Percentiles rank a stretch among this genome's conserved stretches.
Conservation (phyloP, 2,113 vertebrate species). For the Tringa solitaria region DNA sequence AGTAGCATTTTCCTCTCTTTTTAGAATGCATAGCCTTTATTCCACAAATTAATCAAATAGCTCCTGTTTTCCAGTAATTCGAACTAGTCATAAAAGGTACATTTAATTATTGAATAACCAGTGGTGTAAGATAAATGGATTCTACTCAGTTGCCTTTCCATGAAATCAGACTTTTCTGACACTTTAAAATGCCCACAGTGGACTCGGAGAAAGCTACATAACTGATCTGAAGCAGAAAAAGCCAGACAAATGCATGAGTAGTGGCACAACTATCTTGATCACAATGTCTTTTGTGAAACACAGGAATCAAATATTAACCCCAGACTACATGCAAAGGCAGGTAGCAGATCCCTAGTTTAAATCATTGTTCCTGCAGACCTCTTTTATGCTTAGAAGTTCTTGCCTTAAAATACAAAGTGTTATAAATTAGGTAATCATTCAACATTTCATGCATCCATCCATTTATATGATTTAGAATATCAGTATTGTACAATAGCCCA, state of each 20-base stretch:
- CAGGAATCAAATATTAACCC: not conserved
- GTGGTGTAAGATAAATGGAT: slow-evolving; percentile 14
- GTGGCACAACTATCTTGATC: not conserved
- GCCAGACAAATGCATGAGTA: not conserved
- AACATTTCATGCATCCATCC: not conserved
- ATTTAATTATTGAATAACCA: slow-evolving; percentile 37
- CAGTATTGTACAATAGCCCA: not conserved
- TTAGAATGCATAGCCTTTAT: not conserved
- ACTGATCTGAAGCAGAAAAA: slow-evolving; percentile 16
- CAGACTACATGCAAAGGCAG: not conserved
- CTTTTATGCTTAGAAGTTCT: not conserved
- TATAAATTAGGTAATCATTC: not conserved
- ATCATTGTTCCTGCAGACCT: not conserved
- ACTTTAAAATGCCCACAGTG: not conserved
- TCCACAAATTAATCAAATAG: slow-evolving; percentile 29
- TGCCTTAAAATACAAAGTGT: not conserved
- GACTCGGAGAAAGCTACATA: not conserved
- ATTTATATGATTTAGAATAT: not conserved
- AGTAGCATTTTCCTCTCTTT: slow-evolving; percentile 10
- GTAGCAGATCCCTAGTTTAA: not conserved
- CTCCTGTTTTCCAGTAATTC: slow-evolving; percentile 14
- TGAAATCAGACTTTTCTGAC: slow-evolving; percentile 31
- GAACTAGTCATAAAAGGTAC: slow-evolving; percentile 1
- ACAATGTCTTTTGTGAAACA: not conserved
- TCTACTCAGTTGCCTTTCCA: not conserved